phyloP scores from a whole-genome alignment of 2,888 invertebrate species.

The Cactoblastis cactorum region DNA sequence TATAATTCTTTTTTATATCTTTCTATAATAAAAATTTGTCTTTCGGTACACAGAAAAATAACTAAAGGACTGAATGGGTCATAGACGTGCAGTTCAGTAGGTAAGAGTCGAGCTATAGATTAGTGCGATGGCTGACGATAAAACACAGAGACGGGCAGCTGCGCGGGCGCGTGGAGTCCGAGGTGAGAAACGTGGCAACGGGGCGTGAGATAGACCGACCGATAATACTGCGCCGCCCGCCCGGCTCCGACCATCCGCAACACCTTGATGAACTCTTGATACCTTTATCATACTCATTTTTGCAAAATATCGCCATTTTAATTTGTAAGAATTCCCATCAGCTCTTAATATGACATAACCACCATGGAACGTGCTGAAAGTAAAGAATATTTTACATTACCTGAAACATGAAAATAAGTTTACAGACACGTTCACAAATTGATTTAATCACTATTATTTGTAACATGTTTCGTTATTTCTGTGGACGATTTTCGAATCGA shows the following conservation, averaged over 20 bases:
- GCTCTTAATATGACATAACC: not conserved
- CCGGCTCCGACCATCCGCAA: slow-evolving; percentile 20
- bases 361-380: not conserved
- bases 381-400: not conserved
- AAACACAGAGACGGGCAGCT: slow-evolving; percentile 52
- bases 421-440: slow-evolving; percentile 33
- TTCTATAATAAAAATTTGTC: not conserved
- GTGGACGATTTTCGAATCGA: slow-evolving; percentile 70
- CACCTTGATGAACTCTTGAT: slow-evolving; percentile 15
- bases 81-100: slow-evolving; percentile 63
- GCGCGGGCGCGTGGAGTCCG: slow-evolving; percentile 49
- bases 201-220: slow-evolving; percentile 65
- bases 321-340: not conserved
- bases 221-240: slow-evolving; percentile 56
- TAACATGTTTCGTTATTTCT: slow-evolving; percentile 53
- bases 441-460: slow-evolving; percentile 65
- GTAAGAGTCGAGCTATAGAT: slow-evolving; percentile 64
- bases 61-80: slow-evolving; percentile 32
- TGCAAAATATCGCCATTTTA: not conserved
- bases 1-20: too few relatives aligned
- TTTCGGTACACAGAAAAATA: not conserved
- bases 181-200: slow-evolving; percentile 75
- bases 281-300: slow-evolving; percentile 4
- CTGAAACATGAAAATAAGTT: not conserved
- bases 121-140: slow-evolving; percentile 65